These are phyloP conservation scores for Pangasianodon hypophthalmus DNA, from an alignment of 2,113 vertebrate species.

Conservation along the genomic window DNA sequence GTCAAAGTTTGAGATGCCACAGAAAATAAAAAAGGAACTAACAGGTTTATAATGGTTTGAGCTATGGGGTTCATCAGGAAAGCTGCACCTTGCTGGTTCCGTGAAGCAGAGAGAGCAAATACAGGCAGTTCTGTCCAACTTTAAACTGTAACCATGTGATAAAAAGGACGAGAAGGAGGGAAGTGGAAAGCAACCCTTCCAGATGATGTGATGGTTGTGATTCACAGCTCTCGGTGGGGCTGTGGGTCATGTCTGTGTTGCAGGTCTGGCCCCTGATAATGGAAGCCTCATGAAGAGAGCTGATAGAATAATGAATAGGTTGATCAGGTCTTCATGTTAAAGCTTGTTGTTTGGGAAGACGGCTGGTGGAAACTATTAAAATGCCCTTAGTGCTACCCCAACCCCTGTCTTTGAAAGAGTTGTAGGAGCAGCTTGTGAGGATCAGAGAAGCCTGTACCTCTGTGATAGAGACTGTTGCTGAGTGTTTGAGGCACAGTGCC, in stretches of 20 bases:
- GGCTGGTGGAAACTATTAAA: slow-evolving; percentile 53
- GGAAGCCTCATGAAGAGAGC: slow-evolving; percentile 25
- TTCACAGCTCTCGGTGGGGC: slow-evolving; percentile 30
- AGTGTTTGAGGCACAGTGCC: slow-evolving; percentile 56
- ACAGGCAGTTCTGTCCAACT: slow-evolving; percentile 38
- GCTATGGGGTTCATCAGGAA: background rate
- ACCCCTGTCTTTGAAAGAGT: background rate
- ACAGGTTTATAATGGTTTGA: background rate
- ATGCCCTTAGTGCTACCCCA: slow-evolving; percentile 10
- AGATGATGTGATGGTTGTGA: slow-evolving; percentile 40
- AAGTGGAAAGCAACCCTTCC: slow-evolving; percentile 15
- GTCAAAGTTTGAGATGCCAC: background rate
- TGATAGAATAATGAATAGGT: slow-evolving; percentile 40
- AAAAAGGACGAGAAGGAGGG: slow-evolving; percentile 11
- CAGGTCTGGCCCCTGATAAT: slow-evolving; percentile 18
- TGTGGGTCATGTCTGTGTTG: slow-evolving; percentile 6
- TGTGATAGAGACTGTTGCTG: slow-evolving; percentile 54
- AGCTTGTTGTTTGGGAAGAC: slow-evolving; percentile 34
- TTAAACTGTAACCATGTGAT: slow-evolving; percentile 50
- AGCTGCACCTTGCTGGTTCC: slow-evolving; percentile 7
- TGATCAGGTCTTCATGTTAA: slow-evolving; percentile 41
- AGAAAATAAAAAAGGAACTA: slow-evolving; percentile 23
- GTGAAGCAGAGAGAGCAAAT: slow-evolving; percentile 32
- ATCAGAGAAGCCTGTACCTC: slow-evolving; percentile 28
- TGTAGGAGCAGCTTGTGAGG: background rate